Evolutionary conservation across 2,888 invertebrate genomes (phyloP), one percentile per base, ranked within the genome.

Genomic region (Sialis fuliginosa): DNA sequence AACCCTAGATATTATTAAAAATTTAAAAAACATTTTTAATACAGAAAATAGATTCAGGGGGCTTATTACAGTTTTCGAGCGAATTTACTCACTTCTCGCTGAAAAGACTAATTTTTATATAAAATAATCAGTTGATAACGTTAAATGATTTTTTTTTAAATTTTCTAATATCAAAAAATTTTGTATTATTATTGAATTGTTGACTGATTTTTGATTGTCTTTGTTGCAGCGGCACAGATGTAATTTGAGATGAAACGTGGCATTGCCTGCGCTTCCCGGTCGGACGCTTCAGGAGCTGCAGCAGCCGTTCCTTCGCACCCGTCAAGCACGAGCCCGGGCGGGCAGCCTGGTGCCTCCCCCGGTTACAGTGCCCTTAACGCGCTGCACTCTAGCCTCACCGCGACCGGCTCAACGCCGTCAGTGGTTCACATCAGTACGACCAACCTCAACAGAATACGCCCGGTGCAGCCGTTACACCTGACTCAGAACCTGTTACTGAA

Each of bases 231-330:
- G 64, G 66, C 65, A 65, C 69, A 67, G 66, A 75, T 74, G 74
- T 75, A 65, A 75, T 70, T 73, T 73, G 74, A 73, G 68, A 75
- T 75, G 75, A 75, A 76, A 74, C 75, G 75, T 60, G 62, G 64
- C 45, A 43, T 45, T 44, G 31, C 41, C 45, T 34, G 48, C 51
- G 42, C 39, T 34, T 43, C 44, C 32, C 43, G 46, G 44, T 34
- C 47, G 49, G 47, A 49, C 44, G 49, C 49, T 47, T 43, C 42
- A 45, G 44, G 40, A 33, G 48, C 48, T 39, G 33, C 40, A 13
- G 12, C 44, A 9, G 44, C 43, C 32, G 33, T 42, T 12, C 42
- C 45, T 40, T 44, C 46, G 44, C 22, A 22, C 22, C 22, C 22
- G 22, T 22, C 22, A 22, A 22, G 22, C 22, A 22, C 22, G 22